Evolutionary conservation across 1,140 invertebrate genomes (phyloP).

Genomic region (Pachyrhynchus sulphureomaculatus): DNA sequence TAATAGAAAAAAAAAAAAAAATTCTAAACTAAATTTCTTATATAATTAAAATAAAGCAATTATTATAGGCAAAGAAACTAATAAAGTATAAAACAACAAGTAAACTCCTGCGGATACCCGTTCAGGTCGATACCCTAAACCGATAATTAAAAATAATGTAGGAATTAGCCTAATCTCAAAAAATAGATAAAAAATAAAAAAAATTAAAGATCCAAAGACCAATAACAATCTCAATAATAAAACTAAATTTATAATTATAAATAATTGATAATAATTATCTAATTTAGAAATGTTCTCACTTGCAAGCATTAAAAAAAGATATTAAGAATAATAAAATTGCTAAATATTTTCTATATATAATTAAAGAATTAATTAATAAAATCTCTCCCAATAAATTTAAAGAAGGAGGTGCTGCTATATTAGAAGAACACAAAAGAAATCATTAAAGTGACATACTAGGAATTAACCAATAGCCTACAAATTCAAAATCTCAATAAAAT

Average conservation of each 20-base stretch:
- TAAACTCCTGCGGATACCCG: conserved; percentile 61
- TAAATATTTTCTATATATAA: conserved; percentile 52
- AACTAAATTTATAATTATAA: too few relatives aligned
- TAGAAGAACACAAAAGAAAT: conserved; percentile 59
- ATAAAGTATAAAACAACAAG: conserved; percentile 65
- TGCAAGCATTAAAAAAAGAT: conserved; percentile 57
- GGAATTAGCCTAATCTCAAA: conserved; percentile 62
- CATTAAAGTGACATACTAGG: conserved; percentile 58
- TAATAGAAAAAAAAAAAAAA: conserved; percentile 50
- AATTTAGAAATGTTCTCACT: too few relatives aligned
- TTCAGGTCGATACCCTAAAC: conserved; percentile 63
- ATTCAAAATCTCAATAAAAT: too few relatives aligned
- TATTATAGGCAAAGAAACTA: conserved; percentile 62
- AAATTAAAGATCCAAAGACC: too few relatives aligned
- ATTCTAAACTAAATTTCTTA: conserved; percentile 51
- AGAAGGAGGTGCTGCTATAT: conserved; percentile 53
- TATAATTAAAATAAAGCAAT: conserved; percentile 56
- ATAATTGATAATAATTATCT: too few relatives aligned
- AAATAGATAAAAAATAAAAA: too few relatives aligned
- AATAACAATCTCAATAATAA: too few relatives aligned
- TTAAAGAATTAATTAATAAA: conserved; percentile 59
- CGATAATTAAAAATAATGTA: conserved; percentile 64
- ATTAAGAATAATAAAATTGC: conserved; percentile 57
- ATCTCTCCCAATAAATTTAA: conserved; percentile 59
- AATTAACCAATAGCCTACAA: too few relatives aligned